Percentiles rank a stretch among this genome's conserved stretches.
phyloP scores from a whole-genome alignment of 2,113 vertebrate genomes.

The Pygoscelis adeliae region DNA sequence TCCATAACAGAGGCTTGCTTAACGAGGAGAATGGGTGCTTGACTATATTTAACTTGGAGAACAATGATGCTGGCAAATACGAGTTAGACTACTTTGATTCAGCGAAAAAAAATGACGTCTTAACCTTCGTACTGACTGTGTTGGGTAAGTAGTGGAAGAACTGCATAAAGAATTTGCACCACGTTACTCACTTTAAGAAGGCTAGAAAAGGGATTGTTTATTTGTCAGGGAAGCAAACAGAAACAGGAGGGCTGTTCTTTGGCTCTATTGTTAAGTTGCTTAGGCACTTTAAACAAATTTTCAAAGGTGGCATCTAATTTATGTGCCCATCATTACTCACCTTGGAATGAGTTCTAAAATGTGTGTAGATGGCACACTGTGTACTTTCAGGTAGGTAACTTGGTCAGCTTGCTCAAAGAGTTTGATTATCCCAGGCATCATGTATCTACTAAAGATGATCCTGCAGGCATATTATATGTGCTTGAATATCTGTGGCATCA shows the following conservation, averaged over 20 bases:
- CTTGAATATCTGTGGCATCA: not conserved
- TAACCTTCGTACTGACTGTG: accelerated
- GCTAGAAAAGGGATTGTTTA: not conserved
- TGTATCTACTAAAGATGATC: not conserved
- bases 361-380: not conserved
- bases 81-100: not conserved
- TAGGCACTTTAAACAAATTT: not conserved
- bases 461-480: not conserved
- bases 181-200: not conserved
- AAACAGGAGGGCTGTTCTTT: not conserved
- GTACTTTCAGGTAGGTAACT: not conserved
- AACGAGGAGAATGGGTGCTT: not conserved
- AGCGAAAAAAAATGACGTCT: accelerated
- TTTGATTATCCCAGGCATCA: not conserved
- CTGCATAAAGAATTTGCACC: not conserved
- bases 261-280: not conserved
- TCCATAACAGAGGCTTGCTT: not conserved
- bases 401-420: too few species aligned
- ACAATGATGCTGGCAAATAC: not conserved
- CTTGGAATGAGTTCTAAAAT: not conserved
- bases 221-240: not conserved
- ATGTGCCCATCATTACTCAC: not conserved
- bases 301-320: not conserved
- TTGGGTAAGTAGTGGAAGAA: constrained; percentile 18
- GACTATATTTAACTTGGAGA: not conserved